Conservation (phyloP, 2,797 vertebrate genomes). For the Sebastes diaconus region DNA sequence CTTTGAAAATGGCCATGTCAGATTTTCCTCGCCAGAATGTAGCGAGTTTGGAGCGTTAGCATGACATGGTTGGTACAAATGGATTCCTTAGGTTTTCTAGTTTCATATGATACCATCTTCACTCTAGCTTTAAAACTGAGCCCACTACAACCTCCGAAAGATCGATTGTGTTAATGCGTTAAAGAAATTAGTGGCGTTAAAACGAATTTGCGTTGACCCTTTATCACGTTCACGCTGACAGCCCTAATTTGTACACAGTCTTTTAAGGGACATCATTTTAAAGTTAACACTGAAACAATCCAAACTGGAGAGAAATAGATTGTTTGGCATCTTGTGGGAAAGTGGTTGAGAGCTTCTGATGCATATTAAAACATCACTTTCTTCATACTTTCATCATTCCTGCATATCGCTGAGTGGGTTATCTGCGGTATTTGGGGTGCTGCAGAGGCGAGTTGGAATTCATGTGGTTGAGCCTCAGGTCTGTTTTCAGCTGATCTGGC, state of each 20-base stretch:
- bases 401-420: conserved; percentile 51
- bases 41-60: too few relatives aligned
- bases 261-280: not conserved
- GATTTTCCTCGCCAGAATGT: too few relatives aligned
- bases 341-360: not conserved
- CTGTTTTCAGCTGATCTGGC: conserved; percentile 51
- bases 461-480: conserved; percentile 45
- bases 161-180: too few relatives aligned
- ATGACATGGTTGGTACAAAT: not conserved
- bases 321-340: not conserved
- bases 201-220: not conserved
- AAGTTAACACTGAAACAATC: not conserved
- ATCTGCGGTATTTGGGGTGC: conserved; percentile 54
- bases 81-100: not conserved
- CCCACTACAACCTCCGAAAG: too few relatives aligned
- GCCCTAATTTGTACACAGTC: not conserved
- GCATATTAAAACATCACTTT: conserved; percentile 21
- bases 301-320: not conserved
- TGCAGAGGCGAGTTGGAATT: conserved; percentile 56
- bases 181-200: not conserved
- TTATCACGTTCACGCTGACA: not conserved
- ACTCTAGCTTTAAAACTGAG: not conserved
- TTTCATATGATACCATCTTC: not conserved
- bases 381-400: conserved; percentile 54
- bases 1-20: too few relatives aligned